These are phyloP conservation scores for Clarias laeviceps DNA, from an alignment of 2,797 vertebrate species.

Conservation along the genomic window DNA sequence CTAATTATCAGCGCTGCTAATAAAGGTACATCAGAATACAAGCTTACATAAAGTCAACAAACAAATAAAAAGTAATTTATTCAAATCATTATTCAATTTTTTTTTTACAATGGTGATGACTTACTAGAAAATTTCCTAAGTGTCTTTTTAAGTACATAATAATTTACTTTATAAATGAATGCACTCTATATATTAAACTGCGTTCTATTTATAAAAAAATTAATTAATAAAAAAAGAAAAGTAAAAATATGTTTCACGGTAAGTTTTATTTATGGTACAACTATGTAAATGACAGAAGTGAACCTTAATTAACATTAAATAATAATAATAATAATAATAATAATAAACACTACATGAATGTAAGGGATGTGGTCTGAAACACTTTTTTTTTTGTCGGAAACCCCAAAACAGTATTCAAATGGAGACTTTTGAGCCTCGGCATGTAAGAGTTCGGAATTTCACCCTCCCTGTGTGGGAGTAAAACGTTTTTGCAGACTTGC, in stretches of 20 bases:
- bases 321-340: no score
- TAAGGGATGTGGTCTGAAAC: no score
- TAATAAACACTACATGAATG: no score
- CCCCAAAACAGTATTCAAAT: neutral
- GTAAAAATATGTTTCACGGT: no score
- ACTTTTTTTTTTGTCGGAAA: neutral
- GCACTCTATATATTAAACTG: neutral
- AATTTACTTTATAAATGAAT: neutral
- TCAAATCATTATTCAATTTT: neutral
- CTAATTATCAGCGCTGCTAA: neutral
- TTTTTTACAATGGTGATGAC: neutral
- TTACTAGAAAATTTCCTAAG: neutral
- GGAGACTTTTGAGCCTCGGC: neutral
- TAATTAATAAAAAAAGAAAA: no score
- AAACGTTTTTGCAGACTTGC: neutral
- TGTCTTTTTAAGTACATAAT: no score
- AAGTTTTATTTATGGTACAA: no score
- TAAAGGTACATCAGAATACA: neutral
- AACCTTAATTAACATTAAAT: no score
- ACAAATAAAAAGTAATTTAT: no score
- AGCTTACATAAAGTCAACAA: neutral
- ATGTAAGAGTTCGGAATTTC: neutral
- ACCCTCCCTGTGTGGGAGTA: neutral
- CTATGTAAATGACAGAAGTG: no score
- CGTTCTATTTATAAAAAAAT: no score